Evolutionary conservation across 2,888 invertebrate genomes (phyloP).

Genomic region (Trisateles emortualis): DNA sequence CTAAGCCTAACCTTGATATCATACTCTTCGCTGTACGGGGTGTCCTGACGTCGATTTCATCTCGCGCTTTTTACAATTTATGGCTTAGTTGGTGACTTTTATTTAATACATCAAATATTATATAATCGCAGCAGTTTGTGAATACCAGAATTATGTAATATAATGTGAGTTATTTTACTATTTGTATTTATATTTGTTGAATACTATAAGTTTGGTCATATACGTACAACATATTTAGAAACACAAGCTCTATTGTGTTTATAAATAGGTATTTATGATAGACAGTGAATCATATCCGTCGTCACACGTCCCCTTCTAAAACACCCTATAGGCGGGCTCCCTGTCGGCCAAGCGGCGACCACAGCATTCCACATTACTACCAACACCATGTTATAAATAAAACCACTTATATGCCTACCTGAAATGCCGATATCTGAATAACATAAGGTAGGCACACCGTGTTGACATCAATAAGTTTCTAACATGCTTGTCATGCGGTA

Average conservation of each 20-base stretch:
- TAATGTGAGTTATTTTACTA: too few species aligned
- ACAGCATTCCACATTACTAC: slow-evolving; percentile 80
- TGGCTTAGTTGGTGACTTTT: slow-evolving; percentile 21
- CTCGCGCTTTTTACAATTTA: slow-evolving; percentile 43
- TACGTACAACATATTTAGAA: not conserved
- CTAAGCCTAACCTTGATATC: slow-evolving; percentile 87
- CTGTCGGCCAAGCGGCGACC: slow-evolving; percentile 63
- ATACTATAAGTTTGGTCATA: not conserved
- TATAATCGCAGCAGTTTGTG: not conserved
- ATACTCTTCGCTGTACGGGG: slow-evolving; percentile 80
- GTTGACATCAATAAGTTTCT: slow-evolving; percentile 68
- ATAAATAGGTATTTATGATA: not conserved
- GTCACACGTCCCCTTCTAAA: slow-evolving; percentile 30
- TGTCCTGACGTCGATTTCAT: slow-evolving; percentile 58
- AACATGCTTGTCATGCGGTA: slow-evolving; percentile 37
- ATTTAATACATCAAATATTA: slow-evolving; percentile 7
- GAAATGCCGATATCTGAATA: slow-evolving; percentile 63
- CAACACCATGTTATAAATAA: slow-evolving; percentile 80
- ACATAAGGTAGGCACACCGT: slow-evolving; percentile 61
- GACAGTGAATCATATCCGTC: not conserved
- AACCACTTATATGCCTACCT: slow-evolving; percentile 77
- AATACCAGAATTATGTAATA: too few species aligned
- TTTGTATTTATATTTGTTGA: too few species aligned
- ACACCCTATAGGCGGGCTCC: slow-evolving; percentile 68
- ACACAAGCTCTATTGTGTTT: not conserved